Evolutionary conservation across 1,140 invertebrate genomes (phyloP).

Genomic region (Aradophagus sp.): DNA sequence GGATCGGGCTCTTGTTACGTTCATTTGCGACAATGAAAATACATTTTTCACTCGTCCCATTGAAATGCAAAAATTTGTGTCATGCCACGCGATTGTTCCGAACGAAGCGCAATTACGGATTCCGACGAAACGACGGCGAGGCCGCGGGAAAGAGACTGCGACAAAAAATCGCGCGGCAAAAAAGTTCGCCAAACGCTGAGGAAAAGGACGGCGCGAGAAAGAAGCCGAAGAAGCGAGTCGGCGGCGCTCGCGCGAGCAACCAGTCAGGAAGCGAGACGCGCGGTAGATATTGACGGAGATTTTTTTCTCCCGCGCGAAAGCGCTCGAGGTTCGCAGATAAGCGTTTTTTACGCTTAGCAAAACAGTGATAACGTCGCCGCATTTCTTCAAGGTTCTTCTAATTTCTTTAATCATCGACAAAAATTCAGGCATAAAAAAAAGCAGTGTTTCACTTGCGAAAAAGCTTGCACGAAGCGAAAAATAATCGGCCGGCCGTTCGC

Average conservation of each 20-base stretch:
- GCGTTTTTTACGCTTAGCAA: slow-evolving; percentile 55
- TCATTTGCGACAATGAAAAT: slow-evolving; percentile 42
- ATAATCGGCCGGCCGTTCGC: too few relatives aligned
- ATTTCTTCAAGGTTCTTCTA: slow-evolving; percentile 53
- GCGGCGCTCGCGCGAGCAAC: slow-evolving; percentile 3
- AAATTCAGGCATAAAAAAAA: too few relatives aligned
- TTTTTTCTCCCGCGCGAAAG: slow-evolving; percentile 51
- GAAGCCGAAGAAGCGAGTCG: background rate
- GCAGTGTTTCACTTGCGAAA: too few relatives aligned
- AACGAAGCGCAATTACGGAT: slow-evolving; percentile 28
- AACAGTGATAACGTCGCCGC: slow-evolving; percentile 52
- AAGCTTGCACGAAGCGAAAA: slow-evolving; percentile 8
- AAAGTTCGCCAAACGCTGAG: background rate
- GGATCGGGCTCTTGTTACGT: slow-evolving; percentile 30
- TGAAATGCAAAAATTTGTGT: slow-evolving; percentile 51
- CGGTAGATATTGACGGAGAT: slow-evolving; percentile 37
- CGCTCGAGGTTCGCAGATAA: slow-evolving; percentile 56
- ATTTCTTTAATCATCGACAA: slow-evolving; percentile 49
- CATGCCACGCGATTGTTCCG: slow-evolving; percentile 32
- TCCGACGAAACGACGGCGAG: slow-evolving; percentile 8
- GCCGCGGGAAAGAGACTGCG: background rate
- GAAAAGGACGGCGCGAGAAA: background rate
- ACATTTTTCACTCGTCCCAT: slow-evolving; percentile 48
- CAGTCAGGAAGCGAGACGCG: slow-evolving; percentile 19
- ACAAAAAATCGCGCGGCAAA: background rate